Evolutionary conservation across 1,140 invertebrate species (phyloP).

Genomic region (Mycetomoellerius zeteki): DNA sequence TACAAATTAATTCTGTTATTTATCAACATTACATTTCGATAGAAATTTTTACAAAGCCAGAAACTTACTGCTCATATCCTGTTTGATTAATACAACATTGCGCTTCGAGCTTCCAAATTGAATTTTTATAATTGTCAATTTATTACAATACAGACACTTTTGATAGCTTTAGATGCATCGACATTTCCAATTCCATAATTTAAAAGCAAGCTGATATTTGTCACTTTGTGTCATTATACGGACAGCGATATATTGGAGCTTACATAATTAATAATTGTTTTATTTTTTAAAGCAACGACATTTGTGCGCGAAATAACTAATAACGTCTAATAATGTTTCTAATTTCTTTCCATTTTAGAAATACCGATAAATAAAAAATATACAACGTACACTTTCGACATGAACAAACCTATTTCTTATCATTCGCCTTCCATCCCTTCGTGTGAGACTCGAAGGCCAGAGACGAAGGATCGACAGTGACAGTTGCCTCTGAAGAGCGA

Average conservation of each 20-base stretch:
- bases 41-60: slow-evolving; percentile 16
- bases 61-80: slow-evolving; percentile 4
- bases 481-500: slow-evolving; percentile 72
- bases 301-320: background rate
- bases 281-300: background rate
- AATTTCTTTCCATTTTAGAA: background rate
- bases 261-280: slow-evolving; percentile 9
- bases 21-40: slow-evolving; percentile 35
- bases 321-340: no score
- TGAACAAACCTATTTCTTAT: slow-evolving; percentile 61
- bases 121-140: slow-evolving; percentile 51
- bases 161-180: slow-evolving; percentile 42
- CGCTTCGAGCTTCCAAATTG: background rate
- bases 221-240: background rate
- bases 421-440: slow-evolving; percentile 42
- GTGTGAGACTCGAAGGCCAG: slow-evolving; percentile 45
- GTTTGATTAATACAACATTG: slow-evolving; percentile 23
- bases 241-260: slow-evolving; percentile 24
- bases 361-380: slow-evolving; percentile 14
- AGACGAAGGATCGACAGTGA: slow-evolving; percentile 74
- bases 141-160: slow-evolving; percentile 34
- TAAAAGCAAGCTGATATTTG: slow-evolving; percentile 32
- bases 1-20: slow-evolving; percentile 52
- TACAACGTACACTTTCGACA: background rate
- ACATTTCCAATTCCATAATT: slow-evolving; percentile 38